Evolutionary conservation across 2,113 vertebrate genomes (phyloP), one percentile per base, ranked within the genome.

Genomic region (Piprites chloris): DNA sequence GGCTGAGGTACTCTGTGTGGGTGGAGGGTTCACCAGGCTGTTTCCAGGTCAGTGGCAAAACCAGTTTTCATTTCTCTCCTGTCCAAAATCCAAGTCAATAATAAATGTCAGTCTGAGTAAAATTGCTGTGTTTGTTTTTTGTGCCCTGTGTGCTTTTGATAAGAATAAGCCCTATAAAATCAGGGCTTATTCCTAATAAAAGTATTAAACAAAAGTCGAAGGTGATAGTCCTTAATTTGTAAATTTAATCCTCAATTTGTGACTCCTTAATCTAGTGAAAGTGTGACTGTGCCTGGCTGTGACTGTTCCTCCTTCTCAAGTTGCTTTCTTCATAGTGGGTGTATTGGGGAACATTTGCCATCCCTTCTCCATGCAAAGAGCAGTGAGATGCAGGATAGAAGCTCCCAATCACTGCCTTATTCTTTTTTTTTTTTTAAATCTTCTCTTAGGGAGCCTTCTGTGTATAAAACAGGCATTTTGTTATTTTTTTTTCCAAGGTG

Each of bases 401-500:
- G 42, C 50, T 93, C 75, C n/a, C 69, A 82, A 87, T 91, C 35
- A 37, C 82, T 62, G 81, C 7, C 27, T 37, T 28, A 1, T 49
- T 61, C 49, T 71, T 22, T 66, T 19, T 58, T 61, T 55, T 74
- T 44, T 53, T 61, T 37, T 37, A 10, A 44, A 44, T 90, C 42
- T 93, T 87, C 58, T 77, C 63, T 80, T 61, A 73, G 58, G 52
- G 85, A 95, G 26, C 94, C 87, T 97, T 97, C 87, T 97, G 52
- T 92, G 65, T 87, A 89, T 61, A 90, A 97, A 97, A 96, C 88
- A 87, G 67, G 77, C 63, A 55, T 92, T 95, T 95, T 89, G 80
- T 78, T 73, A 6, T 41, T 96, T 96, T 95, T 95, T 95, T 97
- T 96, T 86, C 91, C 94, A 93, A 96, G 93, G 87, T 33, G 66